Evolutionary conservation across 2,888 invertebrate species (phyloP), one percentile per base, ranked within the genome.

Genomic region (Limnephilus auricula): DNA sequence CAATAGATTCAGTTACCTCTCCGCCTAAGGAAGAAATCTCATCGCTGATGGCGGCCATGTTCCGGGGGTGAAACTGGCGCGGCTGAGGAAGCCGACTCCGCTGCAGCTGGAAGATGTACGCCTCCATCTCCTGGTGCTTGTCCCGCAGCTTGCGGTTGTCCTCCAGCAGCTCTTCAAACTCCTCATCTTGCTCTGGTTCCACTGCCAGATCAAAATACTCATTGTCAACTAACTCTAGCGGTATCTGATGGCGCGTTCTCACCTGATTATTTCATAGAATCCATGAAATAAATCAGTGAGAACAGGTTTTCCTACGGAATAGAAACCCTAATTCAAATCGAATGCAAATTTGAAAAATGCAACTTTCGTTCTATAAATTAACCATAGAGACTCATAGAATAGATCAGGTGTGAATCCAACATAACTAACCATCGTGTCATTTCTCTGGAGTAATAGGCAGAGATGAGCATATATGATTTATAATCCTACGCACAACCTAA

Each of bases 71-170:
- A 65, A 93, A 92, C 31, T 18, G 88, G 80, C 84, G 50, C 30
- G 93, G 93, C 50, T 93, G 93, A 12, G 83, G 89, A 15, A 92
- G 86, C 3, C 31, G n/a, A 25, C 79, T 91, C 37, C 85, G 90
- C 79, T 89, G 78, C 37, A 91, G 18, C 65, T 93, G 80, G 34
- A 93, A 93, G 25, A 78, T 30, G 12, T 85, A 37, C 15, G 79
- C 30, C 45, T 92, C 92, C 85, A 79, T 79, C 30, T 84, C 32
- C 85, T 87, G 80, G 79, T 90, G n/a, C 82, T 87, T 40, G 25
- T 88, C 79, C 34, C 79, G 83, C 10, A 92, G 90, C 32, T 85
- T 88, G 32, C 83, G 65, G 45, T 92, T 91, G 9, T 90, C 91
- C n/a, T 91, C 85, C 32, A 92, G 30, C 32, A 92, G 80, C 65